These are phyloP conservation scores for Urosaurus nigricauda DNA, from an alignment of 2,797 vertebrate species.

Conservation along the genomic window DNA sequence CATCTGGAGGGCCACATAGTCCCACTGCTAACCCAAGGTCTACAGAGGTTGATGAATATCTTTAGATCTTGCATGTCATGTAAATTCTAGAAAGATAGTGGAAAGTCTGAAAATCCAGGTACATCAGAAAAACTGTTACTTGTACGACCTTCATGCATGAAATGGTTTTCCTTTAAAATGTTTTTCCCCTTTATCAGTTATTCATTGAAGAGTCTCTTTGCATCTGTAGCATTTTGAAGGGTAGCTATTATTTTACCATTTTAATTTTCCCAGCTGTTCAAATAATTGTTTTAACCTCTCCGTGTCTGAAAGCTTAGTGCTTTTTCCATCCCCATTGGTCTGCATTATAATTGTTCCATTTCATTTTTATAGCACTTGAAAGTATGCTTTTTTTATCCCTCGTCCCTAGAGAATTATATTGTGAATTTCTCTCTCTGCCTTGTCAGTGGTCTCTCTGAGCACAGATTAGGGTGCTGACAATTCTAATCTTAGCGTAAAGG, in stretches of 20 bases:
- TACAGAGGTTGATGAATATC: constrained; percentile 46
- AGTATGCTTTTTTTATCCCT: neutral
- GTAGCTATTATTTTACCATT: constrained; percentile 79
- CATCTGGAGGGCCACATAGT: neutral
- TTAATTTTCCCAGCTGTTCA: constrained; percentile 80
- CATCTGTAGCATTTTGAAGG: constrained; percentile 75
- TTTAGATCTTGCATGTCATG: constrained; percentile 52
- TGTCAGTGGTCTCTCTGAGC: neutral
- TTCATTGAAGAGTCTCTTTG: constrained; percentile 78
- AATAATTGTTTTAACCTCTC: constrained; percentile 79
- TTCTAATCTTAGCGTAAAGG: neutral
- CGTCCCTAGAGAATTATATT: constrained; percentile 36
- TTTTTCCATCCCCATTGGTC: constrained; percentile 63
- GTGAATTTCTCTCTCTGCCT: constrained; percentile 28
- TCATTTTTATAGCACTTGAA: constrained; percentile 51
- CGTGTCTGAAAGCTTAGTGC: constrained; percentile 65
- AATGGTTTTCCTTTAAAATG: constrained; percentile 69
- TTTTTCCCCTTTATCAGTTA: constrained; percentile 78
- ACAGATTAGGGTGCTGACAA: neutral
- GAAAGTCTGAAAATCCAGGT: constrained; percentile 62
- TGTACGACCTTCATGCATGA: constrained; percentile 75
- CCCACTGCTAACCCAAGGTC: neutral
- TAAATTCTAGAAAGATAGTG: constrained; percentile 13
- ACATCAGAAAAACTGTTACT: constrained; percentile 66
- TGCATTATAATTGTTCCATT: constrained; percentile 61